Conservation (phyloP, 2,113 vertebrate genomes). For the Mobula hypostoma region DNA sequence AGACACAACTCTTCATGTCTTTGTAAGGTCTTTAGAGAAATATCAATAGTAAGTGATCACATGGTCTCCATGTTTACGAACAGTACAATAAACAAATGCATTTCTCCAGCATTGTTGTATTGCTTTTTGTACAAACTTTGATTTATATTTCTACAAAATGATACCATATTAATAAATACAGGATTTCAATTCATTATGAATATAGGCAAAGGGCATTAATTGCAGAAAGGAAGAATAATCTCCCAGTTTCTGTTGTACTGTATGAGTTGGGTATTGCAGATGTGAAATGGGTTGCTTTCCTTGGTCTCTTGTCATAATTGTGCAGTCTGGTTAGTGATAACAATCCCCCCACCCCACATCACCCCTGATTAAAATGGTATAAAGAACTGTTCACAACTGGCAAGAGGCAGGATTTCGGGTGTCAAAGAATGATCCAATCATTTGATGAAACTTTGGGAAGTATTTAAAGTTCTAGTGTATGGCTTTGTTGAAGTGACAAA, state of each 20-base stretch:
- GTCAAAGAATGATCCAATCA: not conserved
- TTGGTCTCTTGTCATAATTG: not conserved
- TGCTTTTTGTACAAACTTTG: not conserved
- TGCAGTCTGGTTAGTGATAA: not conserved
- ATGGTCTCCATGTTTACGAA: not conserved
- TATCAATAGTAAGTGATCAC: not conserved
- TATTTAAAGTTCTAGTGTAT: not conserved
- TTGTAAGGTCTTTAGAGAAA: not conserved
- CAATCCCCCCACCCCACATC: not conserved
- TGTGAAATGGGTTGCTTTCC: not conserved
- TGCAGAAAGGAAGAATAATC: not conserved
- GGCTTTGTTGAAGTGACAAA: not conserved
- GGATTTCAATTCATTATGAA: not conserved
- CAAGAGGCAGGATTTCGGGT: not conserved
- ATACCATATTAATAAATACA: slow-evolving; percentile 13
- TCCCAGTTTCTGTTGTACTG: not conserved
- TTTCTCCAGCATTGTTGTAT: not conserved
- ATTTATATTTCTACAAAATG: not conserved
- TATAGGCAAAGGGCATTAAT: not conserved
- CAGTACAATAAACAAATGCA: not conserved
- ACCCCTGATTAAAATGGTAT: not conserved
- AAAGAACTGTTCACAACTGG: not conserved
- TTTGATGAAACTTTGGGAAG: not conserved
- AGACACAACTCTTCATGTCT: not conserved
- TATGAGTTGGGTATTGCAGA: not conserved